Conservation (phyloP, 2,797 vertebrate species). For the Sphenopsis melanotis region DNA sequence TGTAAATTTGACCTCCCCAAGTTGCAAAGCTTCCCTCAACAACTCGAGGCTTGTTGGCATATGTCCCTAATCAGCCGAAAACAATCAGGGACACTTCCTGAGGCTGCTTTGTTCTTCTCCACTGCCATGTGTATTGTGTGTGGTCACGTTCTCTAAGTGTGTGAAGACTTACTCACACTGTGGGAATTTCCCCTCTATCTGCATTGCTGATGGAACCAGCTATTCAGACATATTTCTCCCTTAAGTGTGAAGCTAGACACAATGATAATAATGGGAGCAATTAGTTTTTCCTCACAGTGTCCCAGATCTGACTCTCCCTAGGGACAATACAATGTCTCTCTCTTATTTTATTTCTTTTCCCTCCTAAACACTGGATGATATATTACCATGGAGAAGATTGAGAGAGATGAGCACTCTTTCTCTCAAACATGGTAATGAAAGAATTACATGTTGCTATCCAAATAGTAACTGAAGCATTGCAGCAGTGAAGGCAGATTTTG, state of each 20-base stretch:
- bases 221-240: constrained; percentile 46
- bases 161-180: constrained; percentile 11
- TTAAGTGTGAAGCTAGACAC: constrained; percentile 45
- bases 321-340: constrained; percentile 12
- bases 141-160: constrained; percentile 44
- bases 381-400: constrained; percentile 9
- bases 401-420: neutral
- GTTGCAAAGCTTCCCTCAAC: constrained; percentile 11
- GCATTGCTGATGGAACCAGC: constrained; percentile 40
- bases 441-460: neutral
- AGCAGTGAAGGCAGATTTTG: neutral
- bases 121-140: constrained; percentile 33
- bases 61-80: constrained; percentile 41
- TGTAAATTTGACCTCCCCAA: constrained; percentile 18
- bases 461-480: neutral
- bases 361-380: neutral
- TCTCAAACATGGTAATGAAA: neutral
- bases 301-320: constrained; percentile 60
- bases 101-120: constrained; percentile 33
- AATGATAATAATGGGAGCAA: constrained; percentile 28
- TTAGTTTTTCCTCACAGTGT: constrained; percentile 36
- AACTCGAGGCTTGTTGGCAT: constrained; percentile 31
- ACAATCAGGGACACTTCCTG: constrained; percentile 48
- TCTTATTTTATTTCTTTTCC: neutral
- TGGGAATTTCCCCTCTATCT: constrained; percentile 49